phyloP scores from a whole-genome alignment of 2,797 vertebrate genomes.

The Eutrigla gurnardus region DNA sequence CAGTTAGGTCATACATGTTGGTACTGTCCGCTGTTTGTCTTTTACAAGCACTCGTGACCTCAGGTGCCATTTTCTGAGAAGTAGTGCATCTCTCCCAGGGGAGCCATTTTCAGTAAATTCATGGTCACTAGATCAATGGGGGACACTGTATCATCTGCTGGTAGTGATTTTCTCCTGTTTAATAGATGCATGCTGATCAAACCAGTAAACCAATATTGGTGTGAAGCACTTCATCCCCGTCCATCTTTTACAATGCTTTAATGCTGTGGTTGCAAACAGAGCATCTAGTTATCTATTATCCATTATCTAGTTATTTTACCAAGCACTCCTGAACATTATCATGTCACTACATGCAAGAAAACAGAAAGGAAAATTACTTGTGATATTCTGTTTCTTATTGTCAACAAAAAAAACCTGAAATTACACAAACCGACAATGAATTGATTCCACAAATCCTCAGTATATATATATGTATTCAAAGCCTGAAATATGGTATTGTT shows the following conservation, averaged over 20 bases:
- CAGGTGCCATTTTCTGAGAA: background rate
- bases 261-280: too few species aligned
- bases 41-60: constrained; percentile 25
- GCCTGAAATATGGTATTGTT: too few species aligned
- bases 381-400: background rate
- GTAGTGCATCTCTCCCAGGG: background rate
- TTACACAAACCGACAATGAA: background rate
- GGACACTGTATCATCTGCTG: constrained; percentile 11
- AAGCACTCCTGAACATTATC: too few species aligned
- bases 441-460: background rate
- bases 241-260: too few species aligned
- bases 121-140: constrained; percentile 2
- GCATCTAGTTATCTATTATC: too few species aligned
- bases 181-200: background rate
- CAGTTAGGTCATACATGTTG: background rate
- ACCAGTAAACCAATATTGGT: background rate
- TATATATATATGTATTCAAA: background rate
- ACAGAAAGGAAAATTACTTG: background rate
- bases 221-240: too few species aligned
- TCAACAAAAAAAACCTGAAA: background rate
- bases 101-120: background rate
- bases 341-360: background rate
- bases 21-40: background rate
- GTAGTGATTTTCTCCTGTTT: background rate
- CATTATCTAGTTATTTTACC: too few species aligned